phyloP scores from a whole-genome alignment of 2,797 vertebrate species.

The Salmo trutta region DNA sequence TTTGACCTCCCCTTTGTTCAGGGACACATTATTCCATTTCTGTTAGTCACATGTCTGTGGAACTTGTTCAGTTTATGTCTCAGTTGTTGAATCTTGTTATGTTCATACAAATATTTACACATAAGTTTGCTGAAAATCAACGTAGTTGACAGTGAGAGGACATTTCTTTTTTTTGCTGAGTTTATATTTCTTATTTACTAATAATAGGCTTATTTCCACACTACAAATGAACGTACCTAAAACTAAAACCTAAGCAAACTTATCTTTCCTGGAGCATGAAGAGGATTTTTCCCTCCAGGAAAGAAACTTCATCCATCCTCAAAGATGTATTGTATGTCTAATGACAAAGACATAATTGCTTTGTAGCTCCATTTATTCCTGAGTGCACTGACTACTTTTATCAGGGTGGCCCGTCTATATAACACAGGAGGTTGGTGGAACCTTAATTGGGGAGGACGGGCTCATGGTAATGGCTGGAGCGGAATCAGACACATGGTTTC shows the following conservation, averaged over 20 bases:
- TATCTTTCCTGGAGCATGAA: background rate
- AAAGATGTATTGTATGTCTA: background rate
- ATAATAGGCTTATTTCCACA: background rate
- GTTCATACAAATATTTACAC: too few relatives aligned
- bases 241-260: background rate
- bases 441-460: too few relatives aligned
- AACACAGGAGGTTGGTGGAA: background rate
- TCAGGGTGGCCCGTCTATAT: background rate
- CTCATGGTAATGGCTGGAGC: too few relatives aligned
- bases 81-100: too few relatives aligned
- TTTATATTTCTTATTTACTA: background rate
- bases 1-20: too few relatives aligned
- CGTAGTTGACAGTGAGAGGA: too few relatives aligned
- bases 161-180: too few relatives aligned
- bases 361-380: conserved; percentile 4
- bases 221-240: background rate
- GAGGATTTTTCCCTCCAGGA: background rate
- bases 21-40: too few relatives aligned
- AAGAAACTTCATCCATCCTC: background rate
- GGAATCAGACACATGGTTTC: too few relatives aligned
- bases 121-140: too few relatives aligned
- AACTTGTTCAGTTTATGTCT: too few relatives aligned
- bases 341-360: background rate
- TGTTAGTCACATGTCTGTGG: too few relatives aligned
- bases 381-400: background rate